Base-by-base conservation (phyloP, 2,888 invertebrate species). In the Prosopocoilus inquinatus region DNA sequence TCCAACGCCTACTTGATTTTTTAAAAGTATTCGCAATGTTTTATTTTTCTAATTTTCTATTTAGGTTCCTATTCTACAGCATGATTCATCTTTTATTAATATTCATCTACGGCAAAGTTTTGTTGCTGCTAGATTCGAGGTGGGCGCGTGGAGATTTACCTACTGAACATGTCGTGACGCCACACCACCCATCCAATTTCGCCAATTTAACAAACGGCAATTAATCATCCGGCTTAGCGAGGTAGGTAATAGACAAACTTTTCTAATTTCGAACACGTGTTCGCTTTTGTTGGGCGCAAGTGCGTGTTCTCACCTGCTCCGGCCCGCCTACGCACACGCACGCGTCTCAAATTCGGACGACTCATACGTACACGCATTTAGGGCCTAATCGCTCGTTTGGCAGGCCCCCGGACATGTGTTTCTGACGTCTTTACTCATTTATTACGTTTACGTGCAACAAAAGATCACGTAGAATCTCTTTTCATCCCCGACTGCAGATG, bases 251-350 rank as follows among this genome's bases (percentile, higher is more conserved):
- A 41, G 41, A 41, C 41, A 7, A 15, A 41, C 41, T n/a, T 41
- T 41, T 41, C 58, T 60, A 63, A 63, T 62, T 63, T 47, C 39
- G 55, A 62, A 61, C 65, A 64, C 61, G 60, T 63, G 62, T 62
- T 47, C 41, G 57, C 57, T 45, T 54, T 64, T 65, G 64, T 65
- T 59, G 50, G 58, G 59, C 51, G 52, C 59, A 62, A 62, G 56
- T 59, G 58, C 59, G 55, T 61, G 59, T 62, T 65, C 62, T 63
- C 65, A 65, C 64, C 65, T 65, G 65, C 61, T 58, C 50, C 15
- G 2, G 16, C 15, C 41, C 41, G 41, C 41, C 41, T 15, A 41
- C 41, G 41, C 41, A 4, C 41, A 41, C 41, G 41, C 41, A 15
- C 41, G 16, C 41, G 12, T 41, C 41, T 41, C 41, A 41, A 41